Percentiles rank a stretch among this genome's conserved stretches.
Conservation (phyloP, 2,888 invertebrate species). For the Lysandra bellargus region DNA sequence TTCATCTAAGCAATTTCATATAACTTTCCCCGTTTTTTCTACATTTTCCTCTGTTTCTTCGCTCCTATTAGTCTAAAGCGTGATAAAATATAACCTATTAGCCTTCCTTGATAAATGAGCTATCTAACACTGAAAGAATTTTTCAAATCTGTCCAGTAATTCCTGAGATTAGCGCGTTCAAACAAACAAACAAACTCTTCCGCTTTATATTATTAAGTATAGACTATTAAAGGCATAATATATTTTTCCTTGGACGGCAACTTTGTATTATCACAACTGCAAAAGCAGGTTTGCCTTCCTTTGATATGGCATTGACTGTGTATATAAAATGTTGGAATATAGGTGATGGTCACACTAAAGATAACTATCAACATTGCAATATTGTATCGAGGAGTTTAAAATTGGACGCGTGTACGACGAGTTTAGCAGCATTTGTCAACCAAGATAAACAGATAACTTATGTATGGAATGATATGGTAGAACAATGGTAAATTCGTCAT, state of each 20-base stretch:
- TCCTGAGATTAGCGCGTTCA: too few relatives aligned
- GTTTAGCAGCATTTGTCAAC: not conserved
- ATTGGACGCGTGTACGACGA: not conserved
- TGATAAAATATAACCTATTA: too few relatives aligned
- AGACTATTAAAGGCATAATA: not conserved
- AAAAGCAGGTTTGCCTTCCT: slow-evolving; percentile 1
- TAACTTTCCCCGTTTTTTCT: too few relatives aligned
- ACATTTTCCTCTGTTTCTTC: too few relatives aligned
- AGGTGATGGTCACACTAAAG: not conserved
- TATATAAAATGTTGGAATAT: slow-evolving; percentile 5
- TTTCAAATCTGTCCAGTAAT: too few relatives aligned
- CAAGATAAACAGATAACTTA: not conserved
- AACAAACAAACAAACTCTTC: too few relatives aligned
- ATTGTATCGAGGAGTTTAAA: not conserved
- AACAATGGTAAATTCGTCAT: too few relatives aligned
- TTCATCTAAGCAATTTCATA: too few relatives aligned
- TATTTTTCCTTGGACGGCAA: slow-evolving; percentile 14
- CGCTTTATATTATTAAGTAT: too few relatives aligned
- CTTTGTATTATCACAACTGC: not conserved
- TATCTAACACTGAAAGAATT: too few relatives aligned
- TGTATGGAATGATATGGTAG: not conserved
- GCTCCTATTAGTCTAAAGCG: too few relatives aligned
- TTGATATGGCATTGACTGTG: not conserved
- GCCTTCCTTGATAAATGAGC: too few relatives aligned
- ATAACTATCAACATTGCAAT: not conserved